Conservation (phyloP, 1,140 invertebrate genomes). For the Carposina sasakii region DNA sequence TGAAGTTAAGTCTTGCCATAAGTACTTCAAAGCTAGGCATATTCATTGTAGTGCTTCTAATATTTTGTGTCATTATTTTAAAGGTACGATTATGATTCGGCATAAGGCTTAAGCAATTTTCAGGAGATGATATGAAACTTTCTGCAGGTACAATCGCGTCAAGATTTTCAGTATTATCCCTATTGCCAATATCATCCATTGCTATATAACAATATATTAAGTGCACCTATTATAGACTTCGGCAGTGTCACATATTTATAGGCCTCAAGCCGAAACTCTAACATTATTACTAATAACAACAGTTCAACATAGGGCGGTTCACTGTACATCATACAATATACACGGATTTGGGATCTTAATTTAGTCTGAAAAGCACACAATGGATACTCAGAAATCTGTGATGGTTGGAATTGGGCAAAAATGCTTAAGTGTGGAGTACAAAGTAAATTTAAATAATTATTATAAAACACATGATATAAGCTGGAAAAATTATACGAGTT, state of each 20-base stretch:
- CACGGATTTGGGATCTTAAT: no score
- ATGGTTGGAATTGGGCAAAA: no score
- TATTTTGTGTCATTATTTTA: neutral
- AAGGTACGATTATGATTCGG: neutral
- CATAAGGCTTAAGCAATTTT: neutral
- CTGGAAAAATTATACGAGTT: neutral
- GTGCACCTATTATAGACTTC: neutral
- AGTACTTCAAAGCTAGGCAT: neutral
- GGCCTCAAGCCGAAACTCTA: no score
- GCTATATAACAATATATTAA: neutral
- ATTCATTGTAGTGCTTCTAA: neutral
- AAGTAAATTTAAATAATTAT: no score
- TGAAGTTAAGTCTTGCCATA: neutral
- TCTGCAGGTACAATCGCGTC: neutral
- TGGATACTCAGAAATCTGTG: no score
- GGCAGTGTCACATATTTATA: neutral
- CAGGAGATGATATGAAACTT: neutral
- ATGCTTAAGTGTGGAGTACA: no score
- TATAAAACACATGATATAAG: no score
- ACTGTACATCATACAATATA: no score
- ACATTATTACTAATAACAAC: no score
- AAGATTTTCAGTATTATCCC: neutral
- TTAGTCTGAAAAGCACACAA: no score
- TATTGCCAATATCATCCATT: neutral
- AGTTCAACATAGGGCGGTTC: no score